phyloP scores from a whole-genome alignment of 53 echinoderm and acorn worm species.

The Patiria pectinifera region DNA sequence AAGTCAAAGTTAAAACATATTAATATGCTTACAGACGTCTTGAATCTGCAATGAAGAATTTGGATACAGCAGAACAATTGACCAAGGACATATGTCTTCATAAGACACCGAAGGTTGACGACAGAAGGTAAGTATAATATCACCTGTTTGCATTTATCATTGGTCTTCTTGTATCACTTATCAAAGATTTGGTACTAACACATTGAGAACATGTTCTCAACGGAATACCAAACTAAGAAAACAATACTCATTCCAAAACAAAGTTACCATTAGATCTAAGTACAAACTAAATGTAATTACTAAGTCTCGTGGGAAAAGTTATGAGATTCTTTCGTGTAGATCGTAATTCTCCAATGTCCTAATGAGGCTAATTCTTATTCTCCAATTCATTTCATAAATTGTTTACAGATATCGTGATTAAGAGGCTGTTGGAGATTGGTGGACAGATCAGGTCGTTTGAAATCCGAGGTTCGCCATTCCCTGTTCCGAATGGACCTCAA shows the following conservation, averaged over 20 bases:
- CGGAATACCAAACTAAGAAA: too few species aligned
- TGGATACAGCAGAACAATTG: slow-evolving; percentile 37
- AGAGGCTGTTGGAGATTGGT: neutral
- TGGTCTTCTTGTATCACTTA: neutral
- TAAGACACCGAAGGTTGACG: neutral
- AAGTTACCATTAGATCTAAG: too few species aligned
- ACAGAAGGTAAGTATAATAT: slow-evolving; percentile 7
- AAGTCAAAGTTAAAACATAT: neutral
- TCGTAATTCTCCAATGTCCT: neutral
- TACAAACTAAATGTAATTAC: too few species aligned
- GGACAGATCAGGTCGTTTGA: neutral
- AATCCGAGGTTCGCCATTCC: slow-evolving; percentile 21
- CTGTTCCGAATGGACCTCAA: slow-evolving; percentile 71
- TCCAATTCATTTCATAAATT: neutral
- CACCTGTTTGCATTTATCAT: neutral
- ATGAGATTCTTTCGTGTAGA: too few species aligned
- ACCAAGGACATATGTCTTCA: slow-evolving; percentile 67
- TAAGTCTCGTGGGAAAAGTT: too few species aligned
- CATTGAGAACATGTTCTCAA: too few species aligned
- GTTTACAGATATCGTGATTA: neutral
- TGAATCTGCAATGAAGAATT: slow-evolving; percentile 36
- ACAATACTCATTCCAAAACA: too few species aligned
- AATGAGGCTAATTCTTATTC: neutral
- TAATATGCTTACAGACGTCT: neutral
- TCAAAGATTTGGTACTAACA: too few species aligned